phyloP scores from a whole-genome alignment of 1,140 invertebrate species.

The fruit fly (Drosophila melanogaster) region DNA sequence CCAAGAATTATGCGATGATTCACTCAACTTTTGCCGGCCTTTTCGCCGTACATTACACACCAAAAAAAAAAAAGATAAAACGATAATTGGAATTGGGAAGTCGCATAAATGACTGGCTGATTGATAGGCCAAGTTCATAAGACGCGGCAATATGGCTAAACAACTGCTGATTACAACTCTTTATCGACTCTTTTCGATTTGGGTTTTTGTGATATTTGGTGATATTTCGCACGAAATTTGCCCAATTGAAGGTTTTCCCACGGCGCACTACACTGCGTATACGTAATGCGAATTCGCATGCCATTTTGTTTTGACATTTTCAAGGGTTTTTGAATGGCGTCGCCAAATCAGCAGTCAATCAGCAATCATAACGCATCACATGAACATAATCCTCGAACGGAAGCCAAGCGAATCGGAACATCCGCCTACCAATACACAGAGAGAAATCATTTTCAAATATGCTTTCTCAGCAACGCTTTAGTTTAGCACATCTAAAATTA shows the following conservation, averaged over 20 bases:
- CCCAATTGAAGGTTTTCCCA: conserved; percentile 2
- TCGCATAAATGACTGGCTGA: conserved; percentile 19
- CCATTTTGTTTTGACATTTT: conserved; percentile 14
- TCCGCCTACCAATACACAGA: background rate
- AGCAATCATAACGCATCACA: conserved; percentile 21
- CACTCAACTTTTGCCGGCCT: background rate
- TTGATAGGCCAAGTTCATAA: conserved; percentile 23
- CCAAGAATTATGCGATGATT: conserved; percentile 3
- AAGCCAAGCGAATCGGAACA: conserved; percentile 1
- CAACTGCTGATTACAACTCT: conserved; percentile 10
- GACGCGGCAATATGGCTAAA: conserved; percentile 24
- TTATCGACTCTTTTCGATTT: conserved; percentile 2
- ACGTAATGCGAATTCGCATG: conserved; percentile 17
- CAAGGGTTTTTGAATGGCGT: conserved; percentile 25
- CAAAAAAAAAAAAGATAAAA: conserved; percentile 2
- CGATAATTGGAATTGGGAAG: conserved; percentile 13
- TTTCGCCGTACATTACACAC: background rate
- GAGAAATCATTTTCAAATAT: background rate
- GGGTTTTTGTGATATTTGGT: background rate
- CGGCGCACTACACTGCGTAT: conserved; percentile 10
- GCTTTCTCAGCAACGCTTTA: background rate
- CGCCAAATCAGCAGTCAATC: conserved; percentile 25
- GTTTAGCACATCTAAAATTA: background rate
- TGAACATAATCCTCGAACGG: conserved; percentile 9
- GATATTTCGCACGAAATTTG: background rate